phyloP scores from a whole-genome alignment of 2,113 vertebrate species.

The Rhinolophus sinicus region DNA sequence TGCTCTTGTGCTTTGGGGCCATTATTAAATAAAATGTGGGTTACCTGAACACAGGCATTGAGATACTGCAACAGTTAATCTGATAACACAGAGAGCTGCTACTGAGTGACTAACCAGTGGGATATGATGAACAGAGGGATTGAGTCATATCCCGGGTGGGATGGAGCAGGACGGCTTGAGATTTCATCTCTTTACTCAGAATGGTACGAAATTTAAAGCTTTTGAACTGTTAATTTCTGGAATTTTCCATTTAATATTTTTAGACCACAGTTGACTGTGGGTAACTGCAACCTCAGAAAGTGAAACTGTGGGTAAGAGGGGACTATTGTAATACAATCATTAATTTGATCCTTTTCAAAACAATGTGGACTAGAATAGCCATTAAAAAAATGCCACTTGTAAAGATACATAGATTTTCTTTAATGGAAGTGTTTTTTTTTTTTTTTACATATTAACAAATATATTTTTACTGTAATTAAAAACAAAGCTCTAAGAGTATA shows the following conservation, averaged over 20 bases:
- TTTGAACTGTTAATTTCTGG: neutral
- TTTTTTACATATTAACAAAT: slow-evolving; percentile 8
- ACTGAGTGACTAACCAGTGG: neutral
- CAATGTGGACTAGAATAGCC: neutral
- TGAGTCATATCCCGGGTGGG: neutral
- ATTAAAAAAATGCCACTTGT: neutral
- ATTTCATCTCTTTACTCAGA: neutral
- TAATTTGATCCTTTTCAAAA: slow-evolving; percentile 58
- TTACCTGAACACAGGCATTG: neutral
- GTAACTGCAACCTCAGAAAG: neutral
- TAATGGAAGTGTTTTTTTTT: neutral
- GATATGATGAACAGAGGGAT: neutral
- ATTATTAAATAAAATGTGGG: neutral
- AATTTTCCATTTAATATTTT: neutral
- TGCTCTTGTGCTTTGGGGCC: neutral
- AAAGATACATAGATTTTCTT: slow-evolving; percentile 4
- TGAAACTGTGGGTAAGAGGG: neutral
- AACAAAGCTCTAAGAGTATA: neutral
- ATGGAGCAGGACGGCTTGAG: neutral
- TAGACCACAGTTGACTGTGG: neutral
- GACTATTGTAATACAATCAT: neutral
- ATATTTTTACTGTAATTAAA: neutral
- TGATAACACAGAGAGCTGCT: neutral
- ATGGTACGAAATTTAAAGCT: neutral
- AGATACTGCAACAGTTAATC: neutral